phyloP scores from a whole-genome alignment of 2,888 invertebrate species.

The Andrena bucephala region DNA sequence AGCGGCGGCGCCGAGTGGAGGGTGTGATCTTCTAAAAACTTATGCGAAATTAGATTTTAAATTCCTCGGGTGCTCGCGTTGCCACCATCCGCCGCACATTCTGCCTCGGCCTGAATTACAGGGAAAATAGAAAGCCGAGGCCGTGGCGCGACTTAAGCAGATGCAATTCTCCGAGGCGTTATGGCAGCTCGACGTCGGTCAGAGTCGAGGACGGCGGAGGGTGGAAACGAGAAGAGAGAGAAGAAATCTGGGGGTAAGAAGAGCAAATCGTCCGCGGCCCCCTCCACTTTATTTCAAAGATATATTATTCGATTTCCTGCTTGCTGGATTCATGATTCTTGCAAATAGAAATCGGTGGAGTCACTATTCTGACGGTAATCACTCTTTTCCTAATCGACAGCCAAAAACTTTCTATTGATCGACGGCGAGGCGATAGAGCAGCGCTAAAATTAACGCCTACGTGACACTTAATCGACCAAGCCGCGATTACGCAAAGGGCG shows the following conservation, averaged over 20 bases:
- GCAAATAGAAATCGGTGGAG: conserved; percentile 60
- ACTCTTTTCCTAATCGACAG: conserved; percentile 4
- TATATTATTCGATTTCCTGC: conserved; percentile 54
- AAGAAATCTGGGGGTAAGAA: background rate
- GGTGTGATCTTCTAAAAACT: conserved; percentile 73
- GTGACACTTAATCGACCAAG: conserved; percentile 23
- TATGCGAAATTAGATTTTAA: conserved; percentile 80
- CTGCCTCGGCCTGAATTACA: conserved; percentile 57
- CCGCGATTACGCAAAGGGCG: conserved; percentile 31
- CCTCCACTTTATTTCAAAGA: conserved; percentile 61
- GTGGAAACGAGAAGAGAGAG: conserved; percentile 18
- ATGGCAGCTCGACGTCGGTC: conserved; percentile 40
- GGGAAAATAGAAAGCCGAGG: conserved; percentile 66
- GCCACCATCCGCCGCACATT: conserved; percentile 22
- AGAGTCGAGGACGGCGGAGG: conserved; percentile 9
- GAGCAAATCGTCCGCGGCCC: conserved; percentile 46
- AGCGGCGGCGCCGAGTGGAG: conserved; percentile 26
- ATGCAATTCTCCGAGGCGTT: conserved; percentile 70
- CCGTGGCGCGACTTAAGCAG: conserved; percentile 66
- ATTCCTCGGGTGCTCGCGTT: conserved; percentile 68
- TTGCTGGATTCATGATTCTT: conserved; percentile 49
- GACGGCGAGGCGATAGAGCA: background rate
- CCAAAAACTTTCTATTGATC: background rate
- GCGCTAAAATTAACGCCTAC: conserved; percentile 12
- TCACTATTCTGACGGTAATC: background rate